Evolutionary conservation across 2,888 invertebrate species (phyloP).

Genomic region (Acrocera orbiculus): DNA sequence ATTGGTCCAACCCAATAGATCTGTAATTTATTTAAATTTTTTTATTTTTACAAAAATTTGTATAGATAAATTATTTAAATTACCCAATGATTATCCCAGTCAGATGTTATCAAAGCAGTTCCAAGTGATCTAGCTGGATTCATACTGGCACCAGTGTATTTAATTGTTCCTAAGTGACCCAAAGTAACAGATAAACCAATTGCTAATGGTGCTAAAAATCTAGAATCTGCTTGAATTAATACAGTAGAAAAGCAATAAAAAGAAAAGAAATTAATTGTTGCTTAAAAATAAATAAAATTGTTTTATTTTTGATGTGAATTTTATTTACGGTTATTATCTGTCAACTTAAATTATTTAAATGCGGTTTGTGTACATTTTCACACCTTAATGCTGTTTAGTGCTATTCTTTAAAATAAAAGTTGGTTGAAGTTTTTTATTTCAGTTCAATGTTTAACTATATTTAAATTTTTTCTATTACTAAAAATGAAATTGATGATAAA

Average conservation of each 20-base stretch:
- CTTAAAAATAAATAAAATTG: neutral
- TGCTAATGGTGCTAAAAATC: conserved; percentile 64
- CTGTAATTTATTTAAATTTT: conserved; percentile 28
- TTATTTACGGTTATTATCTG: too few relatives aligned
- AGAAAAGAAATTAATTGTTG: too few relatives aligned
- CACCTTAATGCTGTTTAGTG: too few relatives aligned
- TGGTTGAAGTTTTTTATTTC: too few relatives aligned
- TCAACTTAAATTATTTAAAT: too few relatives aligned
- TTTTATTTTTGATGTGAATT: neutral
- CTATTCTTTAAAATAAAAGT: too few relatives aligned
- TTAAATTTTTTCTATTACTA: too few relatives aligned
- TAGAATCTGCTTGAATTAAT: conserved; percentile 39
- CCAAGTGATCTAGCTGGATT: conserved; percentile 83
- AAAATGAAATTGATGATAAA: too few relatives aligned
- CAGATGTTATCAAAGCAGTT: conserved; percentile 58
- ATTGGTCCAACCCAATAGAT: conserved; percentile 81
- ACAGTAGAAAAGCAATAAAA: neutral
- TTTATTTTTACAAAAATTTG: neutral
- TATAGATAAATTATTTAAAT: conserved; percentile 16
- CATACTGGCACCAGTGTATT: conserved; percentile 78
- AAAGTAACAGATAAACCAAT: conserved; percentile 75
- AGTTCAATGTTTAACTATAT: too few relatives aligned
- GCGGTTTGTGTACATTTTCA: too few relatives aligned
- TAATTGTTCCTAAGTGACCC: conserved; percentile 70
- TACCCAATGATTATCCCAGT: conserved; percentile 73